A percentile compares a stretch with the other conserved stretches of the same genome.
Conservation (phyloP, 2,888 invertebrate genomes). For the Smittia sp. region DNA sequence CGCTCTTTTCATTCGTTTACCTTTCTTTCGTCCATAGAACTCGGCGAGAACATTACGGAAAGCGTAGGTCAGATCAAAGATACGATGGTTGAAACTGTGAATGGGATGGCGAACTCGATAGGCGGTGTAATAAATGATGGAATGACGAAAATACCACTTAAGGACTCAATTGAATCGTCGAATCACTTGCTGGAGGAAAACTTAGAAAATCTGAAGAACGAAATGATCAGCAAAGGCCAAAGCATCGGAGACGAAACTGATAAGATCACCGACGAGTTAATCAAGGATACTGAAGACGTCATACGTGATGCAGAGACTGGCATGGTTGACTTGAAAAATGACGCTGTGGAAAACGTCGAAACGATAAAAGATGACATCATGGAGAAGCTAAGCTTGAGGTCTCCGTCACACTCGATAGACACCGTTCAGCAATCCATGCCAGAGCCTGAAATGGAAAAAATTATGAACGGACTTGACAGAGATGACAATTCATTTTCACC, state of each 20-base stretch:
- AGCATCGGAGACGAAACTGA: conserved; percentile 43
- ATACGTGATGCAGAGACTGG: conserved; percentile 31
- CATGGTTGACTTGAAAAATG: conserved; percentile 24
- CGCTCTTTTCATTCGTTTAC: conserved; percentile 18
- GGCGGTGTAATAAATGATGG: conserved; percentile 42
- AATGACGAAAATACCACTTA: conserved; percentile 43
- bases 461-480: not conserved
- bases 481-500: conserved; percentile 20
- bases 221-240: conserved; percentile 41
- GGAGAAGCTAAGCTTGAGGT: conserved; percentile 3
- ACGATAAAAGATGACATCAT: conserved; percentile 6
- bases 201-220: conserved; percentile 42
- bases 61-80: conserved; percentile 44
- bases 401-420: conserved; percentile 44
- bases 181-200: conserved; percentile 42
- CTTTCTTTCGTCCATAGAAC: conserved; percentile 42
- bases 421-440: conserved; percentile 51
- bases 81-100: conserved; percentile 44
- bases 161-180: conserved; percentile 41
- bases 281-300: conserved; percentile 42
- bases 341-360: conserved; percentile 16
- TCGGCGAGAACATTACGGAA: conserved; percentile 43
- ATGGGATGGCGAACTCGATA: conserved; percentile 43
- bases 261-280: conserved; percentile 43
- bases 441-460: conserved; percentile 50